A percentile compares a stretch with the other conserved stretches of the same genome.
These are phyloP conservation scores for Diorhabda elongata DNA, from an alignment of 1,140 invertebrate genomes.

Conservation along the genomic window DNA sequence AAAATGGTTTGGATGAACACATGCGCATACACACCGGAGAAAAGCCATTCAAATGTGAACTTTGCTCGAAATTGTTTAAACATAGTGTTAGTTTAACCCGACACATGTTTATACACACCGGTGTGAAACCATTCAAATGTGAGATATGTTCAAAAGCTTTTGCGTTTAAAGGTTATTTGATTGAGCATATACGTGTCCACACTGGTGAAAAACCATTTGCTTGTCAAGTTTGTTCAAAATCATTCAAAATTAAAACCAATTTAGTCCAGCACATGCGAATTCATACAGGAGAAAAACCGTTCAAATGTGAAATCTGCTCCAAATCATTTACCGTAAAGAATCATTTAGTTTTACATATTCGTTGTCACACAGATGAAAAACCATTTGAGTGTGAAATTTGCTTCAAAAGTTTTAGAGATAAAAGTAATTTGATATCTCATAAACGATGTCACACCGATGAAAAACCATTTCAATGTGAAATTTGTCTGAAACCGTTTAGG, in stretches of 20 bases:
- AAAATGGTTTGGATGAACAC: too few species aligned
- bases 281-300: not conserved
- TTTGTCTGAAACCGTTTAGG: too few species aligned
- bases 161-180: too few species aligned
- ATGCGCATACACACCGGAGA: too few species aligned
- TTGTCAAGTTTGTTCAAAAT: not conserved
- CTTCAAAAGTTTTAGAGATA: not conserved
- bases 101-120: too few species aligned
- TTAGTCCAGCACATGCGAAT: not conserved
- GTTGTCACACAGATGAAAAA: too few species aligned
- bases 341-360: not conserved
- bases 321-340: not conserved
- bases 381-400: too few species aligned
- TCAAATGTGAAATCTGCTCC: not conserved
- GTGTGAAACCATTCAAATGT: not conserved
- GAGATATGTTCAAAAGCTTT: not conserved
- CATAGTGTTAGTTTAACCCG: too few species aligned
- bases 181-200: too few species aligned
- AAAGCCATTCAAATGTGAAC: not conserved
- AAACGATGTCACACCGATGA: not conserved
- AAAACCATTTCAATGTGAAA: too few species aligned
- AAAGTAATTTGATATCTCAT: conserved; percentile 5
- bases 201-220: not conserved
- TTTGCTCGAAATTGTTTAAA: too few species aligned
- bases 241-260: not conserved